Base-by-base conservation (phyloP, 2,888 invertebrate species). In the Ctena decussata region DNA sequence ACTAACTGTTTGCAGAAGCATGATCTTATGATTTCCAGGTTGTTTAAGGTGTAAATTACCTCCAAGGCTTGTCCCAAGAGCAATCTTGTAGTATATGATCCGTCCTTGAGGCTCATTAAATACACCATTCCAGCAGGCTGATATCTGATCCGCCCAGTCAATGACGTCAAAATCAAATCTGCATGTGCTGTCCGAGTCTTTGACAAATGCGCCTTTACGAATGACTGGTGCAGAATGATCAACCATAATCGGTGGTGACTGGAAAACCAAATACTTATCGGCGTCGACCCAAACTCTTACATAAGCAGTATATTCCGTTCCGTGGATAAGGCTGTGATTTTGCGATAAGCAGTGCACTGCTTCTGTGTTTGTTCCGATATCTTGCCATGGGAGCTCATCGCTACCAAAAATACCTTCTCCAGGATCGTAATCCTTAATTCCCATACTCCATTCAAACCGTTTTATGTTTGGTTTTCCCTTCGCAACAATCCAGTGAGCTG, bases 401-500 rank as follows among this genome's bases (percentile, higher is more conserved):
- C 8, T 11, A 24, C 82, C 76, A 53, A 87, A 90, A 69, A 90
- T 77, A 6, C 88, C 88, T 46, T 44, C 78, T 18, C 90, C 90
- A 49, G 74, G 24, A 1, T 74, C 60, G 39, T 80, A 70, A 18
- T 77, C 60, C 0, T 49, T 21, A 12, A 85, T 37, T 6, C 90
- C 88, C n/a, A 85, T 78, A 32, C 87, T 89, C 90, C 90, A 90
- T 75, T 90, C 88, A 80, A 57, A 90, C 32, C 88, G 39, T 37
- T 49, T 60, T 0, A 88, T 46, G 21, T 73, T 18, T 11, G n/a
- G 30, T 21, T 21, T 35, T n/a, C n/a, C 27, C 18, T 32, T 24
- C 18, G 0, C 71, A 24, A 41, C 41, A n/a, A 21, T 41, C 90
- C 89, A 90, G 53, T 84, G 60, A 15, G 81, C 88, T 37, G 57